These are phyloP conservation scores for Drosophila mojavensis DNA, from an alignment of 1,140 invertebrate species.

Conservation along the genomic window DNA sequence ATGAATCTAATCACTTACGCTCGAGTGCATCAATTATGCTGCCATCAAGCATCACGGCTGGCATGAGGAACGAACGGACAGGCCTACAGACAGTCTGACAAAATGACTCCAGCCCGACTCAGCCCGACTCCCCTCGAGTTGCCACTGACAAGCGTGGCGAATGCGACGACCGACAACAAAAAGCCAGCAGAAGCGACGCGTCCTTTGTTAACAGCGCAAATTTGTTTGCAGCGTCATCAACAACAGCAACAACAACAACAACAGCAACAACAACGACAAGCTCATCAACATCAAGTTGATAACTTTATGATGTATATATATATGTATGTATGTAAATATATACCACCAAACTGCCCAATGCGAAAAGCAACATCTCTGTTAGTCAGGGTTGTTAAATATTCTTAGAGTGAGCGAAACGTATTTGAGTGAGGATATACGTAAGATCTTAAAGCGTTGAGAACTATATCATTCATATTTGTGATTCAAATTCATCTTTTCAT, in stretches of 20 bases:
- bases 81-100: constrained; percentile 34
- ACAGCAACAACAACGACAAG: constrained; percentile 55
- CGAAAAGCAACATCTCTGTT: constrained; percentile 36
- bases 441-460: neutral
- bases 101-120: constrained; percentile 51
- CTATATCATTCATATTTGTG: no score
- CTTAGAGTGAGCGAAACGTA: neutral
- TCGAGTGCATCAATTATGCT: constrained; percentile 84
- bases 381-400: constrained; percentile 12
- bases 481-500: no score
- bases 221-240: constrained; percentile 79
- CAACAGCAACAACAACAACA: constrained; percentile 67
- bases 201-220: constrained; percentile 69
- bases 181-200: constrained; percentile 51
- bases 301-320: constrained; percentile 64
- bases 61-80: constrained; percentile 26
- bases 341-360: constrained; percentile 48
- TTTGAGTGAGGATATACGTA: neutral
- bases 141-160: constrained; percentile 61
- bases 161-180: constrained; percentile 23
- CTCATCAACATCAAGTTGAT: constrained; percentile 68
- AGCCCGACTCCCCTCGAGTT: constrained; percentile 2
- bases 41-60: constrained; percentile 68
- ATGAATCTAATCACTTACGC: constrained; percentile 84
- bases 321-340: constrained; percentile 16